Base-by-base conservation (phyloP, 2,797 vertebrate species). In the Phalloptychus januarius region DNA sequence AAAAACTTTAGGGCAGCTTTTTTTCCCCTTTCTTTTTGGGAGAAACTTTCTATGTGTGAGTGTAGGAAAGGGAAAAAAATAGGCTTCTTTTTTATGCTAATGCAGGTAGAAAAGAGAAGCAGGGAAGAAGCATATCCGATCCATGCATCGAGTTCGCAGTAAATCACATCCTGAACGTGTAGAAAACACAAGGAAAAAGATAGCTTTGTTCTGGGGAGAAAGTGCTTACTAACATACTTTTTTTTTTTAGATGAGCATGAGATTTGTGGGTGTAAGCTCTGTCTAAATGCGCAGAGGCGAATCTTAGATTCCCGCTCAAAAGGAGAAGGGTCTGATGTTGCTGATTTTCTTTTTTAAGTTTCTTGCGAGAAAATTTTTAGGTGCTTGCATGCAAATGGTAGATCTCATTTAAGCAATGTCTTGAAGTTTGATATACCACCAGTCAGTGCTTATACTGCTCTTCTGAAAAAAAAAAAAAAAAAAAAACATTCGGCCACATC, bases 141-240 rank as follows among this genome's bases (percentile, higher is more conserved):
- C 15, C 70, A 36, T 42, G 77, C 75, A 81, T 82, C 42, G 50
- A 85, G 75, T 40, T 70, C 46, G 36, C 81, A 80, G 81, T 79
- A 82, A 91, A 89, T 89, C 81, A 71, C 84, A 90, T 89, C 81
- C 78, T 61, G 70, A 72, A 85, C 87, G 85, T 93, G 90, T 73
- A 89, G 91, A 90, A 86, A 54, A 84, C 63, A 71, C 18, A 72
- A 52, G 15, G 67, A 80, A 72, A 88, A 81, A 75, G 63, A 75
- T 28, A 48, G 44, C 48, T 75, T 74, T 81, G 76, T 83, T 72
- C 72, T 58, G 33, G 74, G 20, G 77, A 84, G 71, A 72, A 89
- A 90, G 87, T 83, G 85, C 84, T 85, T 20, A 12, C 58, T 75
- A 40, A 69, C 36, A 77, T 71, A 77, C 81, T 78, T 81, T 72